A percentile compares a stretch with the other conserved stretches of the same genome.
These are phyloP conservation scores for Sisor rabdophorus DNA, from an alignment of 2,113 vertebrate species.

Conservation along the genomic window DNA sequence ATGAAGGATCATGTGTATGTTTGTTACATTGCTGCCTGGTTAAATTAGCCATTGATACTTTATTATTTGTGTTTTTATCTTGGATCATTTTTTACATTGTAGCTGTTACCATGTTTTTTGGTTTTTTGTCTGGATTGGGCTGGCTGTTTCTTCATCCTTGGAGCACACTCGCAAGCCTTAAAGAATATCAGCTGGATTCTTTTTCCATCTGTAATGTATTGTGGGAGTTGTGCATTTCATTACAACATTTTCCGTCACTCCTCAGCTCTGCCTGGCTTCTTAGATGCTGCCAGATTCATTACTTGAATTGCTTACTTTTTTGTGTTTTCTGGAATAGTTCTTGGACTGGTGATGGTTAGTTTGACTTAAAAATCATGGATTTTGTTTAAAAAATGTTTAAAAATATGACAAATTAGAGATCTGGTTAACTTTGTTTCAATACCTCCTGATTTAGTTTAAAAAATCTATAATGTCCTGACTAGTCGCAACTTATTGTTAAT, in stretches of 20 bases:
- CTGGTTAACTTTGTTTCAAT: not conserved
- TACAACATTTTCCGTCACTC: conserved; percentile 9
- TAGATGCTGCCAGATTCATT: not conserved
- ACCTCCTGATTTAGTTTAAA: not conserved
- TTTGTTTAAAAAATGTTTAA: no score
- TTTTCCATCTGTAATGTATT: conserved; percentile 17
- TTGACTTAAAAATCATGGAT: no score
- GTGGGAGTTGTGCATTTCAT: conserved; percentile 6
- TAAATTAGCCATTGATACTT: not conserved
- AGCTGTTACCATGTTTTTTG: not conserved
- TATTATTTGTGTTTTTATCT: not conserved
- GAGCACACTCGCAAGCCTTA: not conserved
- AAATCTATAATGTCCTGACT: no score
- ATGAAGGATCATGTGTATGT: not conserved
- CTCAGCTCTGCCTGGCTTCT: not conserved
- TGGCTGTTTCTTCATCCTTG: not conserved
- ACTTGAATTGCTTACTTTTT: not conserved
- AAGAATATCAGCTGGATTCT: not conserved
- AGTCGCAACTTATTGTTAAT: no score
- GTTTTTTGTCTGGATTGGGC: not conserved
- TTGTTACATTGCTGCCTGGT: not conserved
- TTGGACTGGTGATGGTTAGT: not conserved
- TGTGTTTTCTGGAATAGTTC: not conserved
- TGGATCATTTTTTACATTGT: not conserved
- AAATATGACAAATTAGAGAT: no score